phyloP scores from a whole-genome alignment of 2,888 invertebrate species.

The Aromia moschata region DNA sequence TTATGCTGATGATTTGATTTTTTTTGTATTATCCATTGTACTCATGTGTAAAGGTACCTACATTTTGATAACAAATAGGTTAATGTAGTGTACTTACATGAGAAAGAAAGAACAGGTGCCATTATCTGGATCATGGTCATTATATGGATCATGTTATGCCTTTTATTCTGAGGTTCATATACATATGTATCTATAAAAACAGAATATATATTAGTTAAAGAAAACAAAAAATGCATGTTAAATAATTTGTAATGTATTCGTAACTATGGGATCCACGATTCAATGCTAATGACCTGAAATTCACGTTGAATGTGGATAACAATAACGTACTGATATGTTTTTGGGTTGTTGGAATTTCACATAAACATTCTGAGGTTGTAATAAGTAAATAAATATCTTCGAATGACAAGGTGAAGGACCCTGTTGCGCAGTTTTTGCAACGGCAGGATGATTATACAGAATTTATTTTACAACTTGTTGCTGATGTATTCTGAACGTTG shows the following conservation, averaged over 20 bases:
- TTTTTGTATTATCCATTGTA: no score
- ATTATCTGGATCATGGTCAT: no score
- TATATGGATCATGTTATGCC: no score
- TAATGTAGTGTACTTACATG: no score
- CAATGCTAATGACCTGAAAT: slow-evolving; percentile 21
- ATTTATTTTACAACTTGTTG: slow-evolving; percentile 3
- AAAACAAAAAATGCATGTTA: slow-evolving; percentile 3
- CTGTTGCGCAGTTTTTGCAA: slow-evolving; percentile 12
- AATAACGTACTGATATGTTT: not conserved
- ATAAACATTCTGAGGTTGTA: slow-evolving; percentile 12
- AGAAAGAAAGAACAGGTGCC: no score
- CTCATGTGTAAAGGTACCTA: no score
- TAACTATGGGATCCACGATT: slow-evolving; percentile 12
- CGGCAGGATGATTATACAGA: slow-evolving; percentile 14
- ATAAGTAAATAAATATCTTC: slow-evolving; percentile 12
- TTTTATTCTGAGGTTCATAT: no score
- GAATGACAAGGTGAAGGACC: slow-evolving; percentile 14
- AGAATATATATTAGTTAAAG: no score
- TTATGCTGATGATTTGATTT: no score
- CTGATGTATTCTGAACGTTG: not conserved
- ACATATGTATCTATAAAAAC: no score
- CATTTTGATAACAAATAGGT: no score
- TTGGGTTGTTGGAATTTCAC: not conserved
- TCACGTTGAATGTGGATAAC: not conserved
- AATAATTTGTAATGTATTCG: not conserved